These are phyloP conservation scores for Rhagonycha fulva DNA, from an alignment of 2,888 invertebrate genomes.

Conservation along the genomic window DNA sequence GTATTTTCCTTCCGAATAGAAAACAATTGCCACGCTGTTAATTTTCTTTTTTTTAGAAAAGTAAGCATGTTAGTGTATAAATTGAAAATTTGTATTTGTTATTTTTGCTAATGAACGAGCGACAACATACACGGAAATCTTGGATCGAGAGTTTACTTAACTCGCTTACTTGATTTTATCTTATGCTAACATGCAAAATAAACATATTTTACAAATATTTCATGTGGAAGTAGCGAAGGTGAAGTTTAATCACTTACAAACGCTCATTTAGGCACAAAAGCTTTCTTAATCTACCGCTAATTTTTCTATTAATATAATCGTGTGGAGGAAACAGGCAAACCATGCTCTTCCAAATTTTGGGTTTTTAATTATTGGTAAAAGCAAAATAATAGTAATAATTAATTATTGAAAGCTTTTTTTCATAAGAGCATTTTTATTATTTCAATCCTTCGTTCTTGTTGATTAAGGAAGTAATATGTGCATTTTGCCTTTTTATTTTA, in stretches of 20 bases:
- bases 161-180: not conserved
- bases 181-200: not conserved
- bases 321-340: no score
- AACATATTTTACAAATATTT: not conserved
- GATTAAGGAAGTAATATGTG: no score
- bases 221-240: not conserved
- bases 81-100: not conserved
- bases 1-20: not conserved
- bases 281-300: not conserved
- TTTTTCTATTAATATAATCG: not conserved
- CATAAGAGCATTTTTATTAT: no score
- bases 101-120: not conserved
- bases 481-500: no score
- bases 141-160: not conserved
- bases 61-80: not conserved
- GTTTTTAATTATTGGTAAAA: not conserved
- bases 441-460: no score
- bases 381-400: no score
- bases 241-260: not conserved
- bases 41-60: not conserved
- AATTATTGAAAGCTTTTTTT: no score
- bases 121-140: not conserved
- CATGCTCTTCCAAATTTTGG: fast-evolving
- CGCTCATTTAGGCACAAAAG: not conserved
- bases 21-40: not conserved